Conservation (phyloP, 2,888 invertebrate genomes). For the Acanthococcus lagerstroemiae region DNA sequence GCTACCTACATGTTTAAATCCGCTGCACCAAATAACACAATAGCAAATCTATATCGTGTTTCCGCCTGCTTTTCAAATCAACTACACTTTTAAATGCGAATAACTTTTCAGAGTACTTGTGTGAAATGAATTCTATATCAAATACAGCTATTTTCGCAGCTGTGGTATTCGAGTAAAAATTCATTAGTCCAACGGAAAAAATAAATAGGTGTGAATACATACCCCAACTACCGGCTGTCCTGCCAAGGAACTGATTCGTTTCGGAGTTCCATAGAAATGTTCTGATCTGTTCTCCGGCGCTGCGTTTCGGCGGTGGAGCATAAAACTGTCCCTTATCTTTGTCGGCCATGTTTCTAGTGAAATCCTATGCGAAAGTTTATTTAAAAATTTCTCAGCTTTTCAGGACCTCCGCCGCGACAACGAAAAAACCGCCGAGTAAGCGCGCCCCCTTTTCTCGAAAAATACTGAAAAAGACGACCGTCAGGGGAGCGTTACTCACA, state of each 20-base stretch:
- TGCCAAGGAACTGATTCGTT: conserved; percentile 80
- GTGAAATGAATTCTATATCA: no score
- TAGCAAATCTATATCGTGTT: no score
- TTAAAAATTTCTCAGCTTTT: background rate
- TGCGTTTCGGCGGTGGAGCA: conserved; percentile 63
- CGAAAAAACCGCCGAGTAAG: conserved; percentile 14
- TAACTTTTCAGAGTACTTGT: no score
- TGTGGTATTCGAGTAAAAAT: no score
- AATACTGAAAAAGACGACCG: conserved; percentile 15
- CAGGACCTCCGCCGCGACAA: background rate
- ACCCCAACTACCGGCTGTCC: conserved; percentile 92
- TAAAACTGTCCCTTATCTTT: conserved; percentile 53
- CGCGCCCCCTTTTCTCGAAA: conserved; percentile 22
- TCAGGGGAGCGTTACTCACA: conserved; percentile 28
- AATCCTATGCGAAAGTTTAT: no score
- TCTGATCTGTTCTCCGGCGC: conserved; percentile 75
- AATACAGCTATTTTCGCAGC: no score
- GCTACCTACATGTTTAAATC: no score
- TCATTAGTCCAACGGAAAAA: no score
- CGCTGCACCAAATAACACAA: no score
- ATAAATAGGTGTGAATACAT: no score
- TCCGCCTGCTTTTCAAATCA: no score
- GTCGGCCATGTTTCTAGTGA: conserved; percentile 11
- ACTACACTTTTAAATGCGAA: no score
- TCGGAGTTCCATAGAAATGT: conserved; percentile 85